Conservation (phyloP, 2,888 invertebrate genomes). For the Watsonalla binaria region DNA sequence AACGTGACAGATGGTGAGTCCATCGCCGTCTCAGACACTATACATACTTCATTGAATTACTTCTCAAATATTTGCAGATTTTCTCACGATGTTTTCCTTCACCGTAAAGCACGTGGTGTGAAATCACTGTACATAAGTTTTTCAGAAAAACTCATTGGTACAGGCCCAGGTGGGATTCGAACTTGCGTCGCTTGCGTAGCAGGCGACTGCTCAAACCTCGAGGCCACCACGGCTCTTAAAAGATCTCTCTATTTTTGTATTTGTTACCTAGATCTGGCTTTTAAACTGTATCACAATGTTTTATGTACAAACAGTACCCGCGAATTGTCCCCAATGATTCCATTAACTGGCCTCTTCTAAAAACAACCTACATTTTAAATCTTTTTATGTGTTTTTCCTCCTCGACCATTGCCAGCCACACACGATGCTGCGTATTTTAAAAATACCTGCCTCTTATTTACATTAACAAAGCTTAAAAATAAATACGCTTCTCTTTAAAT, state of each 20-base stretch:
- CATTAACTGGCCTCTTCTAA: slow-evolving; percentile 1
- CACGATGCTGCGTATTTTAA: slow-evolving; percentile 35
- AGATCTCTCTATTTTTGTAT: neutral
- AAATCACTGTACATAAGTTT: no score
- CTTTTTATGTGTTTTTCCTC: slow-evolving; percentile 21
- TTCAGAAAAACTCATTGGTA: no score
- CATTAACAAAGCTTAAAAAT: slow-evolving; percentile 27
- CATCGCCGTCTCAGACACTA: no score
- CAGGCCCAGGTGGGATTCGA: no score
- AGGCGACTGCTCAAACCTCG: no score
- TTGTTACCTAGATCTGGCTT: neutral
- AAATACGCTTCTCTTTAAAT: slow-evolving; percentile 15
- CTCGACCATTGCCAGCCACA: slow-evolving; percentile 29
- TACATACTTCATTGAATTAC: no score
- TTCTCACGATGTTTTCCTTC: no score
- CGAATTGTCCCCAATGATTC: slow-evolving; percentile 1
- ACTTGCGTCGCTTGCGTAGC: no score
- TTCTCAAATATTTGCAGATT: no score
- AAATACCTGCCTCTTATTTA: slow-evolving; percentile 27
- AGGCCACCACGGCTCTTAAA: no score
- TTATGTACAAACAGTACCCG: neutral
- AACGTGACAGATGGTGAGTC: no score
- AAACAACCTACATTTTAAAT: neutral
- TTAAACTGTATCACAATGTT: neutral
- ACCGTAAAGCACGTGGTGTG: no score